Percentiles rank a stretch among this genome's conserved stretches.
These are phyloP conservation scores for Glaucidium brasilianum DNA, from an alignment of 2,113 vertebrate species.

Conservation along the genomic window DNA sequence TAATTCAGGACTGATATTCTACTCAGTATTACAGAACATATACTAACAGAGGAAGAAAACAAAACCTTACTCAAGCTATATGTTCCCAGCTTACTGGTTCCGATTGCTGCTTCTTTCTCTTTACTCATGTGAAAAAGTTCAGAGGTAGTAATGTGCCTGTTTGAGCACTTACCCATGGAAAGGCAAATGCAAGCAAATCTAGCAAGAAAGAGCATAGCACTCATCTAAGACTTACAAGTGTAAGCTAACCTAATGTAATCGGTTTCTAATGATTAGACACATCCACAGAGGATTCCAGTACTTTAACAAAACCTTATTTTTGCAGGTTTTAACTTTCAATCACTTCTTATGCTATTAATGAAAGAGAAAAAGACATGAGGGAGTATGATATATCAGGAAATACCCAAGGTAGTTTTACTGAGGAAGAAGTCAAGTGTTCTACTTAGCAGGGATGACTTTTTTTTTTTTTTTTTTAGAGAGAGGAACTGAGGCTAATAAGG, in stretches of 20 bases:
- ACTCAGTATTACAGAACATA: background rate
- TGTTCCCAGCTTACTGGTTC: background rate
- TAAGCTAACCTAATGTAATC: background rate
- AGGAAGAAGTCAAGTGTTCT: background rate
- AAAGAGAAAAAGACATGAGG: background rate
- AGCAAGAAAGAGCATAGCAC: background rate
- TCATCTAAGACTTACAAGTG: background rate
- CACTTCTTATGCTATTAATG: background rate
- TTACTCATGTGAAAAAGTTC: background rate
- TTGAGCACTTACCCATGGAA: background rate
- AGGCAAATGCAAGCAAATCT: background rate
- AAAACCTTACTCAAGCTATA: background rate
- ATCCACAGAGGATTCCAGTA: conserved; percentile 11
- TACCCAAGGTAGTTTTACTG: background rate
- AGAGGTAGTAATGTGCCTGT: background rate
- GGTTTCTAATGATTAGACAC: background rate
- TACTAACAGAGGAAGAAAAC: background rate
- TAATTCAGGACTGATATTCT: background rate
- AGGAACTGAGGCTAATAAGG: background rate
- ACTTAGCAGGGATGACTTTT: background rate
- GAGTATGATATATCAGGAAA: background rate
- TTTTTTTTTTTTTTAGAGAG: background rate
- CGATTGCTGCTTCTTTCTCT: background rate
- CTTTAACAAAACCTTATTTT: conserved; percentile 5
- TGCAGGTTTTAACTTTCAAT: background rate